Evolutionary conservation across 2,113 vertebrate species (phyloP).

Genomic region (Collichthys lucidus): DNA sequence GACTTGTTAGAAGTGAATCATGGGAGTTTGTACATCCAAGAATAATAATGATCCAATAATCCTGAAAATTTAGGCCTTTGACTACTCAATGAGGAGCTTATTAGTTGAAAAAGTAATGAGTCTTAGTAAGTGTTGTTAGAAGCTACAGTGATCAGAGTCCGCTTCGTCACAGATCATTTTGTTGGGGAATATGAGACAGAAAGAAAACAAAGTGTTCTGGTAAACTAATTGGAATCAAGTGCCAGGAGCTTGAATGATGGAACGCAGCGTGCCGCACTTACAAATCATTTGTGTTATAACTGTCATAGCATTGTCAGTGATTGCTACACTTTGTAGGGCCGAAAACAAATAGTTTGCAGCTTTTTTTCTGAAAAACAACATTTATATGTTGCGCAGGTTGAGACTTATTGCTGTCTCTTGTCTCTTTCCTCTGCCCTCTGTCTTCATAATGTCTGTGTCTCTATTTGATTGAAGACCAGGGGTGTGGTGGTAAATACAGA

Average conservation of each 20-base stretch:
- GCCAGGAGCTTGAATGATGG: background rate
- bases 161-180: background rate
- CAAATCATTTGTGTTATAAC: background rate
- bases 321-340: no score
- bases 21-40: conserved; percentile 39
- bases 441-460: no score
- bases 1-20: conserved; percentile 53
- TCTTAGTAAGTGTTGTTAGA: background rate
- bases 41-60: conserved; percentile 55
- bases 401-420: no score
- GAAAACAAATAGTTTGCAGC: no score
- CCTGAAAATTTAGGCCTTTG: conserved; percentile 31
- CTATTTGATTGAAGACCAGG: no score
- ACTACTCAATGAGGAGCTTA: conserved; percentile 27
- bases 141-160: background rate
- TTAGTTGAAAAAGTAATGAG: conserved; percentile 1
- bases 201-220: background rate
- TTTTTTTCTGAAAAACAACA: no score
- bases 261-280: background rate
- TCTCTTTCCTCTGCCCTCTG: no score
- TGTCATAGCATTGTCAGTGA: background rate
- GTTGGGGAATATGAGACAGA: background rate
- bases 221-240: background rate
- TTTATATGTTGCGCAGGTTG: no score
- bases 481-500: no score